phyloP scores from a whole-genome alignment of 2,888 invertebrate species.

The Drosophila longiperda region DNA sequence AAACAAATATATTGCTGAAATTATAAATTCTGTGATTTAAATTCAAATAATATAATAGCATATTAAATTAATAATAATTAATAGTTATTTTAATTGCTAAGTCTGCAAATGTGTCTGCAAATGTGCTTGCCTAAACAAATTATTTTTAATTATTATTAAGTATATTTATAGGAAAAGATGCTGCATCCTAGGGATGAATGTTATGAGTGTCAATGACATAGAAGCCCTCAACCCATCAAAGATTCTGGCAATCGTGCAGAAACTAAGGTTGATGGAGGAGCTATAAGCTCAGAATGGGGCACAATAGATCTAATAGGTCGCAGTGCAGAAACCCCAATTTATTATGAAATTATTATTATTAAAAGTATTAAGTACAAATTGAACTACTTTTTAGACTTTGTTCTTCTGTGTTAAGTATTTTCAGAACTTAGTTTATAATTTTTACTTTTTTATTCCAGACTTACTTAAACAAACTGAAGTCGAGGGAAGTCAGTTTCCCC shows the following conservation, averaged over 20 bases:
- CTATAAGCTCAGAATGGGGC: no score
- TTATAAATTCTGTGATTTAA: not conserved
- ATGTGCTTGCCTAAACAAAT: not conserved
- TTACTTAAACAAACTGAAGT: conserved; percentile 93
- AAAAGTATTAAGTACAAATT: no score
- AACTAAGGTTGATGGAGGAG: no score
- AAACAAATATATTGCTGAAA: not conserved
- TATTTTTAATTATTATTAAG: not conserved
- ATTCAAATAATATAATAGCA: not conserved
- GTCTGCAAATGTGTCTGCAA: not conserved
- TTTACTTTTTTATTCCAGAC: conserved; percentile 68
- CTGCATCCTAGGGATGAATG: no score
- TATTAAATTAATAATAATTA: not conserved
- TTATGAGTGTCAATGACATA: no score
- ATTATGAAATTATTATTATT: no score
- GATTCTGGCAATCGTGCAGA: no score
- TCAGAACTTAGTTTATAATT: not conserved
- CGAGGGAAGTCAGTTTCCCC: conserved; percentile 91
- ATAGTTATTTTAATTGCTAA: not conserved
- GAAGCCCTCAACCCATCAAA: no score
- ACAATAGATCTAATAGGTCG: no score
- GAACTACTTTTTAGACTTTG: no score
- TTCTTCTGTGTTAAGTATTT: not conserved
- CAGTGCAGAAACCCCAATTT: no score
- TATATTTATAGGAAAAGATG: no score